Evolutionary conservation across 2,888 invertebrate genomes (phyloP).

Genomic region (Drosophila nr. fundita): DNA sequence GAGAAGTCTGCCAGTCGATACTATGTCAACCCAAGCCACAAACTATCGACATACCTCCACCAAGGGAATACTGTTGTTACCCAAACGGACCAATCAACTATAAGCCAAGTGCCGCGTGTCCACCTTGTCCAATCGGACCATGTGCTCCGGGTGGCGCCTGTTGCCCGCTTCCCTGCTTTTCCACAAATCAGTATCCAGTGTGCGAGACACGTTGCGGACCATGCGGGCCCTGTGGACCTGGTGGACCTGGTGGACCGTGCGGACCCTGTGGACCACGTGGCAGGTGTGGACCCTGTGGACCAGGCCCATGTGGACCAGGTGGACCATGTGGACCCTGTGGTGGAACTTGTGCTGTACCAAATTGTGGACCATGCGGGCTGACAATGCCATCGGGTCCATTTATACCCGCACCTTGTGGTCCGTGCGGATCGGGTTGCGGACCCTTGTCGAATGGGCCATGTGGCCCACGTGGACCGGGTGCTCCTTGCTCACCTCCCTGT

Average conservation of each 20-base stretch:
- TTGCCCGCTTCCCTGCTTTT: conserved; percentile 19
- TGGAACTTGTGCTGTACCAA: conserved; percentile 10
- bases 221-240: conserved; percentile 8
- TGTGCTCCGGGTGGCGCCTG: conserved; percentile 17
- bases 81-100: conserved; percentile 70
- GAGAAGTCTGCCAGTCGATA: conserved; percentile 73
- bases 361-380: conserved; percentile 48
- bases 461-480: conserved; percentile 59
- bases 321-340: conserved; percentile 14
- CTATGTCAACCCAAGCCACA: conserved; percentile 18
- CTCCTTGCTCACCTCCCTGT: conserved; percentile 48
- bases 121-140: conserved; percentile 18
- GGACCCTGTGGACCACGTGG: conserved; percentile 4
- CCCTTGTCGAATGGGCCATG: conserved; percentile 60
- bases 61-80: conserved; percentile 79
- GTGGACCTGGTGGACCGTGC: conserved; percentile 3
- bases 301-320: conserved; percentile 5
- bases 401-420: conserved; percentile 59
- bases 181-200: conserved; percentile 19
- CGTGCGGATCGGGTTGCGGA: conserved; percentile 71
- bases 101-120: conserved; percentile 20
- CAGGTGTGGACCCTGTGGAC: conserved; percentile 1
- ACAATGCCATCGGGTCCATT: conserved; percentile 76
- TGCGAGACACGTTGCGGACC: conserved; percentile 23
- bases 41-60: conserved; percentile 80